Conservation (phyloP, 2,888 invertebrate species). For the Phymatocera aterrima region DNA sequence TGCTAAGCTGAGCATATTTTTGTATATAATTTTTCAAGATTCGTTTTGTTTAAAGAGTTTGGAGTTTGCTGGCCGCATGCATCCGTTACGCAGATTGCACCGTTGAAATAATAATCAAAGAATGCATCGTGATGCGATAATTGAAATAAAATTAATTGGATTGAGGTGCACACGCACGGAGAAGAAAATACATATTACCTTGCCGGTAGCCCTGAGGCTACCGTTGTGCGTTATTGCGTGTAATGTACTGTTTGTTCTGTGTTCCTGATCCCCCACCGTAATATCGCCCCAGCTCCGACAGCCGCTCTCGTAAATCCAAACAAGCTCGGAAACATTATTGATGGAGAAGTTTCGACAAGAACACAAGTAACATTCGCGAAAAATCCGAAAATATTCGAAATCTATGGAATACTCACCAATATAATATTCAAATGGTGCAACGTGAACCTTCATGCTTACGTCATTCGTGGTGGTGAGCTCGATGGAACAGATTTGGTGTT, state of each 20-base stretch:
- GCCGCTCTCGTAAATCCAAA: slow-evolving; percentile 6
- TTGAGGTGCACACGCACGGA: slow-evolving; percentile 51
- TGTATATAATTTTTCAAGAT: not conserved
- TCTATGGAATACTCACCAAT: not conserved
- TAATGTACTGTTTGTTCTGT: slow-evolving; percentile 65
- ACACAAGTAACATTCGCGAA: not conserved
- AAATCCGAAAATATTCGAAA: not conserved
- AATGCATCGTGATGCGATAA: slow-evolving; percentile 63
- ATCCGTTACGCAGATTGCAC: not conserved
- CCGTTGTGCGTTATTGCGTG: slow-evolving; percentile 65
- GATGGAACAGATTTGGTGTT: not conserved
- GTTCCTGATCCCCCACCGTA: slow-evolving; percentile 46
- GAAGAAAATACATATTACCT: slow-evolving; percentile 39
- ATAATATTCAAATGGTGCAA: not conserved
- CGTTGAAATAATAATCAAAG: slow-evolving; percentile 61
- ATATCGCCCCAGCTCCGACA: not conserved
- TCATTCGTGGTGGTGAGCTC: not conserved
- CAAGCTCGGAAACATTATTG: not conserved
- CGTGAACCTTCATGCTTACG: not conserved
- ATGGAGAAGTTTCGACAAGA: not conserved
- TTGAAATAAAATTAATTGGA: slow-evolving; percentile 72
- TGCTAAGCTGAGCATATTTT: too few relatives aligned
- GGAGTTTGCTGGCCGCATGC: not conserved
- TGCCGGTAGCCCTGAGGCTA: slow-evolving; percentile 8
- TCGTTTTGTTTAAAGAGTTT: too few relatives aligned